Conservation (phyloP, 2,113 vertebrate genomes). For the Platycercus adscitus region DNA sequence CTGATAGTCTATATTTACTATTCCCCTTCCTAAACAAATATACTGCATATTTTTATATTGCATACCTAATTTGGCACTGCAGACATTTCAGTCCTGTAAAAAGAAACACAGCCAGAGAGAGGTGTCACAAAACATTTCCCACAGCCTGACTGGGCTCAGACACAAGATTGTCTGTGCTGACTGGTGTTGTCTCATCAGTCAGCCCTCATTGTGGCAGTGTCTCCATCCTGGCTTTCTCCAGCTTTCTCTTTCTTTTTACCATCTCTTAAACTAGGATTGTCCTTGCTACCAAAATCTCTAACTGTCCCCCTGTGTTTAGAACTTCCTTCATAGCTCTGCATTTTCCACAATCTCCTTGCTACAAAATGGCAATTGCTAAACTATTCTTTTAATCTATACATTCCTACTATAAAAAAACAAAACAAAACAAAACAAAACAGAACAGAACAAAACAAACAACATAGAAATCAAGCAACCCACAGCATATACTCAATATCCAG, state of each 20-base stretch:
- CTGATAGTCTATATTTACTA: not conserved
- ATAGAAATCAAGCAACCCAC: not conserved
- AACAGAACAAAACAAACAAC: not conserved
- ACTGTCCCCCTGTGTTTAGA: not conserved
- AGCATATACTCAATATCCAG: not conserved
- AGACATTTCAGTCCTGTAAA: not conserved
- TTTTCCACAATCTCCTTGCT: not conserved
- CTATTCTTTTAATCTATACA: not conserved
- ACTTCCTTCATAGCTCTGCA: not conserved
- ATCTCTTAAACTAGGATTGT: not conserved
- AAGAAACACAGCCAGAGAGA: not conserved
- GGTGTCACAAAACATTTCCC: not conserved
- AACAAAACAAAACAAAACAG: not conserved
- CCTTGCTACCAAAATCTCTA: not conserved
- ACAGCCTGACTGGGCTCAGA: not conserved
- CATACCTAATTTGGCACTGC: not conserved
- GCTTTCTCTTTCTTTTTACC: not conserved
- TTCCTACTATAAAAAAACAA: not conserved
- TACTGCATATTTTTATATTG: not conserved
- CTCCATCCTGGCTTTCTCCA: not conserved
- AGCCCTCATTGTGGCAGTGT: not conserved
- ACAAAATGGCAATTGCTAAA: not conserved
- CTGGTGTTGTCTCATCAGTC: not conserved
- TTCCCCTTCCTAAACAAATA: not conserved
- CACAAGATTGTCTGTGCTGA: not conserved